phyloP scores from a whole-genome alignment of 1,140 invertebrate species.

The Hetaerina americana region DNA sequence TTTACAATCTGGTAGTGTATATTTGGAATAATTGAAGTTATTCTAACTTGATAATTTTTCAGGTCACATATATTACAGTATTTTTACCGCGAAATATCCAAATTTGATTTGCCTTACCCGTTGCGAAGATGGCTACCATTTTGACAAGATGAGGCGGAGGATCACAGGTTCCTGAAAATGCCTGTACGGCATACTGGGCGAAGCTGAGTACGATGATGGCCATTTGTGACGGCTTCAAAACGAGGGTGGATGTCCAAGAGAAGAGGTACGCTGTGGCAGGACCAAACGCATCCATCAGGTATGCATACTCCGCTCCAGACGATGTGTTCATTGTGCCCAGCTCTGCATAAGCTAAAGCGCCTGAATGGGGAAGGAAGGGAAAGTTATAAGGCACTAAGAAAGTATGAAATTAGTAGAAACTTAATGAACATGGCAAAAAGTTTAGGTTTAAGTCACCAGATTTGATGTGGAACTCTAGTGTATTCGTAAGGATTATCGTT shows the following conservation, averaged over 20 bases:
- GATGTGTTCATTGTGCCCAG: slow-evolving; percentile 87
- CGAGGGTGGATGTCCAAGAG: slow-evolving; percentile 81
- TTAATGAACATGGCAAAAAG: neutral
- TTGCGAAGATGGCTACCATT: slow-evolving; percentile 63
- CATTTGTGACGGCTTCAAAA: slow-evolving; percentile 86
- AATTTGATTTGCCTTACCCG: too few relatives aligned
- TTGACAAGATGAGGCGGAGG: slow-evolving; percentile 62
- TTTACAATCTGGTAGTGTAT: too few relatives aligned
- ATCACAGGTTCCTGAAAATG: slow-evolving; percentile 73
- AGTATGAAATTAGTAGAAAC: neutral
- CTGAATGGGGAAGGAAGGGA: slow-evolving; percentile 28
- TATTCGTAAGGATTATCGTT: too few relatives aligned
- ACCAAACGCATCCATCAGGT: slow-evolving; percentile 82
- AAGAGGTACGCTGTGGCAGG: slow-evolving; percentile 81
- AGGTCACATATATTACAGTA: too few relatives aligned
- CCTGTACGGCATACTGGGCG: slow-evolving; percentile 85
- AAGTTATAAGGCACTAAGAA: neutral
- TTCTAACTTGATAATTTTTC: too few relatives aligned
- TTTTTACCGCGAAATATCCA: too few relatives aligned
- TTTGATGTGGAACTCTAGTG: too few relatives aligned
- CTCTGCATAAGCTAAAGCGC: slow-evolving; percentile 84
- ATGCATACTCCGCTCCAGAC: slow-evolving; percentile 85
- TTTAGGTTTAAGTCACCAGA: too few relatives aligned
- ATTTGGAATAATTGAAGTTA: too few relatives aligned
- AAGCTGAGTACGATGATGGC: slow-evolving; percentile 89